These are phyloP conservation scores for Adrianichthys oophorus DNA, from an alignment of 2,797 vertebrate species.

Conservation along the genomic window DNA sequence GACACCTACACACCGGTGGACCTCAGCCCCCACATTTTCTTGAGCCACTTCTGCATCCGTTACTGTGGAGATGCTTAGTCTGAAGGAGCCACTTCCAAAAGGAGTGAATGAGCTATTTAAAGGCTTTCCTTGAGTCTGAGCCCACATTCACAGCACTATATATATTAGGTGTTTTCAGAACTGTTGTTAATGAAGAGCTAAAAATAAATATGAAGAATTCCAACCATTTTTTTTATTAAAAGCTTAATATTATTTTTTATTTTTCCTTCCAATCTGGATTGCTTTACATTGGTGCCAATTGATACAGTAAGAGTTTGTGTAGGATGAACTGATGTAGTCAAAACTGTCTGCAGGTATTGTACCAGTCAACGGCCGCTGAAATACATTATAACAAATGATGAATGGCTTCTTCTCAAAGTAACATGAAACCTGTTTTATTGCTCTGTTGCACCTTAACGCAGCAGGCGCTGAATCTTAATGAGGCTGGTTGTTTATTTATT, in stretches of 20 bases:
- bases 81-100: conserved; percentile 30
- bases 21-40: conserved; percentile 45
- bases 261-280: too few species aligned
- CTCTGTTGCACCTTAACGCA: conserved; percentile 14
- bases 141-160: conserved; percentile 30
- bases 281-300: too few species aligned
- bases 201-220: conserved; percentile 5
- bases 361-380: conserved; percentile 5
- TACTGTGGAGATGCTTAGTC: conserved; percentile 20
- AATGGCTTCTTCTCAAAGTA: conserved; percentile 21
- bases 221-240: not conserved
- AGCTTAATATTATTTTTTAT: too few species aligned
- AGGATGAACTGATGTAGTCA: too few species aligned
- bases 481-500: conserved; percentile 2
- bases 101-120: conserved; percentile 56
- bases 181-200: conserved; percentile 22
- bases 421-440: conserved; percentile 26
- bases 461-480: conserved; percentile 36
- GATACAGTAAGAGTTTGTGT: too few species aligned
- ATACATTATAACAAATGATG: conserved; percentile 9
- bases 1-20: conserved; percentile 54
- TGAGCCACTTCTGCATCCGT: conserved; percentile 39
- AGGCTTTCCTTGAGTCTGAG: conserved; percentile 31
- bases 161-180: conserved; percentile 19
- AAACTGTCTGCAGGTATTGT: conserved; percentile 3